Base-by-base conservation (phyloP, 2,113 vertebrate genomes). In the Lepisosteus oculatus region DNA sequence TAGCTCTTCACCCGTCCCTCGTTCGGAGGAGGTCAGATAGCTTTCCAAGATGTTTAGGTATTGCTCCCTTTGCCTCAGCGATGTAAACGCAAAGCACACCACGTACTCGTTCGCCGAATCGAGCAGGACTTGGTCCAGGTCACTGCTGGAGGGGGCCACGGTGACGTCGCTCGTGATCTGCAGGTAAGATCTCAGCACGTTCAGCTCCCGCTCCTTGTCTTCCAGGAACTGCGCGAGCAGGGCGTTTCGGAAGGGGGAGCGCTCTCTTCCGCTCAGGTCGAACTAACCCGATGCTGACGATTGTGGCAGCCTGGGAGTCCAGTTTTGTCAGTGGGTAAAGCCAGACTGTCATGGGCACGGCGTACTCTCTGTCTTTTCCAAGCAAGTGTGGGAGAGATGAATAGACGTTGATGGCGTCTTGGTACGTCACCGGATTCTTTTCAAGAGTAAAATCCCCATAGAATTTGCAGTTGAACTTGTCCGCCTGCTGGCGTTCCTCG, bases 131-230 rank as follows among this genome's bases (percentile, higher is more conserved):
- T 73, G 68, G 56, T 75, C 75, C 62, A 79, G 55, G 13, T 78
- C 74, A 67, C 68, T 78, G 54, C 66, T 76, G 43, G 74, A 45
- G 15, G 15, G 15, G 47, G 56, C 43, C 11, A 74, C 73, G 11
- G 55, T 55, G 1, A 71, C 59, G 0, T 76, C 62, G 55, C 76
- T 76, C 76, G 76, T 71, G 14, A 56, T 73, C 59, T 77, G 65
- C 2, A 74, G 61, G 55, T 77, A 76, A 6, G 78, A 75, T 29
- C 71, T 71, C 15, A 80, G 6, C 8, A 78, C 65, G 47, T 71
- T 76, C 29, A 80, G 75, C 65, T 80, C 79, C 61, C 63, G 17
- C 45, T 80, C 71, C 68, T 61, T 13, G 12, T 78, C 76, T 12
- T 45, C 59, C 43, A 80, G 65, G 47, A 70, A 76, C 4, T 42